phyloP scores from a whole-genome alignment of 2,888 invertebrate species.

The Limnephilus auricula region DNA sequence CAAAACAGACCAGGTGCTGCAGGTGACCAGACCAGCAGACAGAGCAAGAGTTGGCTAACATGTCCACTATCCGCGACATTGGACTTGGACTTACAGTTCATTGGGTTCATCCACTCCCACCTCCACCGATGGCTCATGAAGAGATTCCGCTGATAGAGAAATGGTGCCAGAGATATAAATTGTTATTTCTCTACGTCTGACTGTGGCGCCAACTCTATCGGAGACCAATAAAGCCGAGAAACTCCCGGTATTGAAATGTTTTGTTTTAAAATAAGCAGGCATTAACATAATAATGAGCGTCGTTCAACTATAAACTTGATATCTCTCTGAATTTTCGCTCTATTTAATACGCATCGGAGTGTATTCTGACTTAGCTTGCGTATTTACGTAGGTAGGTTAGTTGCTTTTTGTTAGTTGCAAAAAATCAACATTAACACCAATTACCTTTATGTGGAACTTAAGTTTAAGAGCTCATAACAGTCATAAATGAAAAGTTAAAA shows the following conservation, averaged over 20 bases:
- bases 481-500: too few relatives aligned
- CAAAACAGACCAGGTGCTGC: background rate
- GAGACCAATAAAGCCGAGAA: background rate
- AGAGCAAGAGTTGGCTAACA: background rate
- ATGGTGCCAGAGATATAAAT: conserved; percentile 26
- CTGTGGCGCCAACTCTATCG: background rate
- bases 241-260: background rate
- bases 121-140: conserved; percentile 5
- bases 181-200: background rate
- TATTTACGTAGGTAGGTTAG: too few relatives aligned
- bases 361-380: too few relatives aligned
- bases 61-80: background rate
- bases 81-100: background rate
- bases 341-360: background rate
- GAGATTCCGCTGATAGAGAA: conserved; percentile 19
- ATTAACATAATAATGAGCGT: background rate
- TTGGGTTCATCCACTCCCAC: background rate
- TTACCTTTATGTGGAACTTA: too few relatives aligned
- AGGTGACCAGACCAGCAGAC: background rate
- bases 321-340: background rate
- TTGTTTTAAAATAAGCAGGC: background rate
- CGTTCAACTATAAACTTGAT: background rate
- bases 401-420: too few relatives aligned
- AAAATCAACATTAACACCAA: too few relatives aligned
- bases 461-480: too few relatives aligned